Evolutionary conservation across 2,113 vertebrate genomes (phyloP), one percentile per base, ranked within the genome.

Genomic region (Lontra canadensis): DNA sequence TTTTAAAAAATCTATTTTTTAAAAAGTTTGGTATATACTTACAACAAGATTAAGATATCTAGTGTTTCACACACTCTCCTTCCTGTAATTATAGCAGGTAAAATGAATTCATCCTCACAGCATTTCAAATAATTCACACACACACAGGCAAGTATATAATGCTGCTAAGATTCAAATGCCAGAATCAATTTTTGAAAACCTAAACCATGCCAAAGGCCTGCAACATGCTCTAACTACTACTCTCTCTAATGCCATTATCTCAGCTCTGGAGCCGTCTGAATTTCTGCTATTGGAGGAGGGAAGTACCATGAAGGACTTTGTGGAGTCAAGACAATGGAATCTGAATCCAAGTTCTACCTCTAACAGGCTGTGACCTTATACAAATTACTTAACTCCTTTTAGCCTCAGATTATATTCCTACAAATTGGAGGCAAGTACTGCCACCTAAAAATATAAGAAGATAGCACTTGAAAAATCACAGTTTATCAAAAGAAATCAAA

Each of bases 71-170:
- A 97, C 1, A 74, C 26, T 59, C 9, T 94, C 44, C 49, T 61
- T 79, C 6, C 34, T 2, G 80, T 34, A 91, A 91, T 57, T 73
- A 42, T 52, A 29, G 44, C 52, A 83, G 7, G 89, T 82, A 89
- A 96, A 88, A 97, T 76, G 42, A 84, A 92, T 67, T 63, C 85
- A 52, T 42, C 14, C 57, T 94, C 34, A 91, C 10, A 55, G 42
- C 21, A 96, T 74, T 85, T 92, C 76, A 81, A 81, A 86, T 34
- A 59, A 61, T 84, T 90, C 80, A 85, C 69, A 86, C 89, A 42
- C 42, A 94, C 23, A 86, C 1, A 81, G n/a, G 29, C 8, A 90
- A 11, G 11, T 39, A 89, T 17, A 55, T 61, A 81, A 49, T 83
- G 67, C 14, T 59, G 26, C 88, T 44, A 85, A 88, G 34, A 90